Percentiles rank a stretch among this genome's conserved stretches.
Evolutionary conservation across 2,797 vertebrate species (phyloP).

Genomic region (Falco cherrug): DNA sequence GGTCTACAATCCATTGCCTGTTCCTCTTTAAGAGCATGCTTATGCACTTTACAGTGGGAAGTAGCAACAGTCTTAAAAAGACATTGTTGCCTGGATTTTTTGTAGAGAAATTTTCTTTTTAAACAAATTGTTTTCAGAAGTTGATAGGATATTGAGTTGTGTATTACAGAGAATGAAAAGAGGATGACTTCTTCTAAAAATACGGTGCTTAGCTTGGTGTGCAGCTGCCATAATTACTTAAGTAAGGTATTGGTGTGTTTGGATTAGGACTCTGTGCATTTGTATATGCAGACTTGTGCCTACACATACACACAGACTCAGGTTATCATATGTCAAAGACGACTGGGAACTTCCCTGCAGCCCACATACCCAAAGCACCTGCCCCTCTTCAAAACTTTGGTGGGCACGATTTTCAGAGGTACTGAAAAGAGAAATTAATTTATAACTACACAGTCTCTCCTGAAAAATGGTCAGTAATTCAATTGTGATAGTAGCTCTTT

Average conservation of each 20-base stretch:
- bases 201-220: neutral
- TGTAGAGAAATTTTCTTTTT: neutral
- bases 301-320: neutral
- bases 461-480: slow-evolving; percentile 15
- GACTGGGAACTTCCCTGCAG: neutral
- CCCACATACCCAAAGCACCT: neutral
- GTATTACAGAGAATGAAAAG: neutral
- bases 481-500: neutral
- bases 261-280: neutral
- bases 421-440: neutral
- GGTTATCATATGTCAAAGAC: neutral
- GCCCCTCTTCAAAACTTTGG: neutral
- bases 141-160: neutral
- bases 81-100: neutral
- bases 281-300: neutral
- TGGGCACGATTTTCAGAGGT: neutral
- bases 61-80: neutral
- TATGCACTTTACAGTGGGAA: neutral
- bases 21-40: neutral
- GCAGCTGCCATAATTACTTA: neutral
- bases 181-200: neutral
- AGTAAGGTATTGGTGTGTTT: neutral
- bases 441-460: neutral
- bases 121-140: neutral
- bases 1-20: neutral